Evolutionary conservation across 2,797 vertebrate species (phyloP), one percentile per base, ranked within the genome.

Genomic region (Gymnoscopelus microlampas): DNA sequence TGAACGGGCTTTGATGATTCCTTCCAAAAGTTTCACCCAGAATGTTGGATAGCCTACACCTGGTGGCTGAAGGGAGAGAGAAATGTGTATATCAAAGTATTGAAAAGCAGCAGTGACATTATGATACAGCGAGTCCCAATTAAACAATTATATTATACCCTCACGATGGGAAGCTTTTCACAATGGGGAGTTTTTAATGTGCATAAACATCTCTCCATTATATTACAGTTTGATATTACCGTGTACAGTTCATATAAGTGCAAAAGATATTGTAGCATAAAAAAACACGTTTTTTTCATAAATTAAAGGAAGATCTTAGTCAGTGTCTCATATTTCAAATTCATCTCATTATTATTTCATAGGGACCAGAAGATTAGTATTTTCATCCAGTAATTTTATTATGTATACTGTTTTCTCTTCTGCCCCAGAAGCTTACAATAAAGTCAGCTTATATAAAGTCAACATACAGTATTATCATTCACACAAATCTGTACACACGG

Each of bases 51-150:
- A n/a, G n/a, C n/a, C n/a, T n/a, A 19, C 74, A 71, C 66, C 24
- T 3, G 73, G 26, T 44, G 55, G 24, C 26, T 75, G 65, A 62
- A 56, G 66, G 55, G 23, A 50, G 78, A 62, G 14, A 32, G 54
- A 56, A 39, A 5, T 77, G 82, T 68, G 39, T 60, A 74, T 67
- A 71, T 74, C 68, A 77, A 71, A 71, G 19, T 19, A 19, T 19
- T 19, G 19, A 19, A 19, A 19, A 19, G 19, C 19, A 19, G 19
- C 1, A 19, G 19, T 19, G 19, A 19, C 19, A 19, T 19, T 19
- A 19, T 19, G 1, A 19, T 19, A 19, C 19, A 19, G n/a, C n/a
- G n/a, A 68, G 70, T 23, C 74, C 19, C 44, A 51, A 3, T n/a
- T 53, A 29, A 29, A 29, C 26, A 29, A 29, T 26, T 29, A 29